Evolutionary conservation across 2,888 invertebrate species (phyloP).

Genomic region (Notocelia uddmanniana): DNA sequence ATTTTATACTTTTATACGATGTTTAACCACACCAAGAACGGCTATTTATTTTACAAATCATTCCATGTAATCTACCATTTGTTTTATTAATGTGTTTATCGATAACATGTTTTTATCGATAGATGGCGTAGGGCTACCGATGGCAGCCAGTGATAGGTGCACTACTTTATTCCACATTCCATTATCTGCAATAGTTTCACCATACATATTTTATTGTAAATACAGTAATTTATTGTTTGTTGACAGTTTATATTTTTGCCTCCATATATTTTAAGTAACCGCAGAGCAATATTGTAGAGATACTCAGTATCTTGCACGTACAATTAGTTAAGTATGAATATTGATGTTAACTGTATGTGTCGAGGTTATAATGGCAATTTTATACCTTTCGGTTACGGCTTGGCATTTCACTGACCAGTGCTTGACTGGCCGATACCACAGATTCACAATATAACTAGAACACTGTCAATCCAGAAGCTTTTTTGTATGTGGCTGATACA

Average conservation of each 20-base stretch:
- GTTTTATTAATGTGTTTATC: conserved; percentile 22
- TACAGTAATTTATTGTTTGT: conserved; percentile 55
- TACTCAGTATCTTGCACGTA: conserved; percentile 45
- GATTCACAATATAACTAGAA: not conserved
- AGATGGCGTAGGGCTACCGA: not conserved
- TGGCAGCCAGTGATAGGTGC: not conserved
- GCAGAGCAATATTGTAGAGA: conserved; percentile 65
- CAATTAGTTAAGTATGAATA: conserved; percentile 30
- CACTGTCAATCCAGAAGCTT: not conserved
- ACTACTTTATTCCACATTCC: conserved; percentile 67
- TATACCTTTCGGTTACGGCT: conserved; percentile 7
- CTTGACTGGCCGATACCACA: not conserved
- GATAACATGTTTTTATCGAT: not conserved
- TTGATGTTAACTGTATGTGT: conserved; percentile 21
- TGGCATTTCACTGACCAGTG: not conserved
- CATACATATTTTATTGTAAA: conserved; percentile 59
- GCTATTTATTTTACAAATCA: conserved; percentile 59
- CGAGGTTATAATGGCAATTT: conserved; percentile 17
- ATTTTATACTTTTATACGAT: conserved; percentile 38
- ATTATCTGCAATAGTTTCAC: conserved; percentile 75
- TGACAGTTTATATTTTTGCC: conserved; percentile 52
- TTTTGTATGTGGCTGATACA: not conserved
- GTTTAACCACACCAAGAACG: conserved; percentile 51
- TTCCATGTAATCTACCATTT: conserved; percentile 62
- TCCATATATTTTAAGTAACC: conserved; percentile 48